Evolutionary conservation across 2,888 invertebrate genomes (phyloP).

Genomic region (Monochamus alternatus): DNA sequence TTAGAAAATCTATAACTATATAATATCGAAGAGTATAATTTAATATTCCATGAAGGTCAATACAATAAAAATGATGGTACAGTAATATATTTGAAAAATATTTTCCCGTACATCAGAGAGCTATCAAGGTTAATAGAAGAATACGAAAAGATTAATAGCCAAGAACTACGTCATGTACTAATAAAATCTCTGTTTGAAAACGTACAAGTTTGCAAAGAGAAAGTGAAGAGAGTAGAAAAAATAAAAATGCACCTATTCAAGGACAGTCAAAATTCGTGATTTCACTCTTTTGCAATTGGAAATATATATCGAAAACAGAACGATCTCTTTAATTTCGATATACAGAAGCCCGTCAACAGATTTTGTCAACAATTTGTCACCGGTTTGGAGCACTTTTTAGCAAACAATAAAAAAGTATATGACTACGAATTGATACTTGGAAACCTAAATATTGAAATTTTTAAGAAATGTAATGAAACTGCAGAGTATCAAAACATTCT

Average conservation of each 20-base stretch:
- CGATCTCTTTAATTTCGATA: background rate
- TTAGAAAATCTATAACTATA: background rate
- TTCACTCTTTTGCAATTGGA: background rate
- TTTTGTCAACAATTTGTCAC: background rate
- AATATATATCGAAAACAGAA: background rate
- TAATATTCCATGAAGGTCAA: background rate
- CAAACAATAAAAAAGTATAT: background rate
- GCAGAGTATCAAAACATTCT: slow-evolving; percentile 1
- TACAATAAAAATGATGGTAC: slow-evolving; percentile 9
- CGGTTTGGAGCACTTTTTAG: background rate
- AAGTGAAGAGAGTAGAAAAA: too few relatives aligned
- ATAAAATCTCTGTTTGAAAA: too few relatives aligned
- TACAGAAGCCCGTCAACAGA: background rate
- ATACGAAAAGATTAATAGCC: too few relatives aligned
- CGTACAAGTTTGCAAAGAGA: too few relatives aligned
- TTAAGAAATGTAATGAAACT: background rate
- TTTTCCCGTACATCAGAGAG: background rate
- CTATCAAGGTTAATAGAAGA: too few relatives aligned
- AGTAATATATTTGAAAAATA: background rate
- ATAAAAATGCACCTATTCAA: too few relatives aligned
- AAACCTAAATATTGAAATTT: slow-evolving; percentile 4
- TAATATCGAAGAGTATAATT: background rate
- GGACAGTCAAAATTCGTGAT: background rate
- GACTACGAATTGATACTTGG: background rate
- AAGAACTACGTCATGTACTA: too few relatives aligned